Conservation (phyloP, 1,140 invertebrate genomes). For the Augochlora pura region DNA sequence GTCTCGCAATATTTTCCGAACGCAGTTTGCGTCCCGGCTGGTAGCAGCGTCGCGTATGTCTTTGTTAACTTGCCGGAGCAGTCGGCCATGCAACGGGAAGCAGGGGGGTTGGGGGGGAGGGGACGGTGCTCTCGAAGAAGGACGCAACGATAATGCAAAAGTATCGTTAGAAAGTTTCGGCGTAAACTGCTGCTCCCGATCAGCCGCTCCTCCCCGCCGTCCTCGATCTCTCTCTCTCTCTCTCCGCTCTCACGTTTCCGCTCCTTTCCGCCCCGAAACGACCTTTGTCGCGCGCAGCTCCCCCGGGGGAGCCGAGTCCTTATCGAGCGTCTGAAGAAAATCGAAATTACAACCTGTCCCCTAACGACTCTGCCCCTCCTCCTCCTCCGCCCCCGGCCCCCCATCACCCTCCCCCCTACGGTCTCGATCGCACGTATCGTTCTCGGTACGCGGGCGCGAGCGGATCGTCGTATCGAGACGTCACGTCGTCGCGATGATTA, state of each 20-base stretch:
- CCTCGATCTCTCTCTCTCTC: neutral
- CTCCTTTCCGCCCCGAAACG: neutral
- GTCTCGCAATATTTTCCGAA: slow-evolving; percentile 7
- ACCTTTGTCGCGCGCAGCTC: neutral
- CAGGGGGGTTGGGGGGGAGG: no score
- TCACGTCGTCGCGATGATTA: slow-evolving; percentile 37
- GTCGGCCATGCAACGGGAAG: no score
- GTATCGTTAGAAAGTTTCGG: slow-evolving; percentile 30
- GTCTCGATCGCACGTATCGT: neutral
- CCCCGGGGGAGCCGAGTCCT: neutral
- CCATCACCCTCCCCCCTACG: neutral
- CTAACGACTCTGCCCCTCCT: slow-evolving; percentile 2
- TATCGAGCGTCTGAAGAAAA: slow-evolving; percentile 37
- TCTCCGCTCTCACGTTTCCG: neutral
- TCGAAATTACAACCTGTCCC: slow-evolving; percentile 31
- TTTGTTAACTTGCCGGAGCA: neutral
- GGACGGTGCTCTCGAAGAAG: neutral
- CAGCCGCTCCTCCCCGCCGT: neutral
- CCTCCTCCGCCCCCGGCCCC: neutral
- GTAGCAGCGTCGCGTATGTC: neutral
- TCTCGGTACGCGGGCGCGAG: neutral
- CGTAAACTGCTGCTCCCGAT: slow-evolving; percentile 24
- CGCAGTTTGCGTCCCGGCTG: neutral
- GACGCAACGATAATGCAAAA: slow-evolving; percentile 18
- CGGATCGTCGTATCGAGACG: slow-evolving; percentile 5